Conservation (phyloP, 2,888 invertebrate species). For the Cecidostiba fungosa region DNA sequence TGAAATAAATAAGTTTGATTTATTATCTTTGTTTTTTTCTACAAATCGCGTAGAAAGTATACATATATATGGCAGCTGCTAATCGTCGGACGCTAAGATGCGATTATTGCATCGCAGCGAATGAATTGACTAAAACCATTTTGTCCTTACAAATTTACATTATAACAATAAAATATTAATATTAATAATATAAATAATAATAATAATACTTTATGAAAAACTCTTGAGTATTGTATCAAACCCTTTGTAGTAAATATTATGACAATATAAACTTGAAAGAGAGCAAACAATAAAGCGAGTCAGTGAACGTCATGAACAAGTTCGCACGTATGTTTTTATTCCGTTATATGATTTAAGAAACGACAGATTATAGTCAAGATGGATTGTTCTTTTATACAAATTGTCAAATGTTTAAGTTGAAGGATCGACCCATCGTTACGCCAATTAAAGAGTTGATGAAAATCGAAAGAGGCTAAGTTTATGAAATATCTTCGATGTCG, state of each 20-base stretch:
- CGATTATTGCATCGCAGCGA: constrained; percentile 37
- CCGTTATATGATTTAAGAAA: constrained; percentile 70
- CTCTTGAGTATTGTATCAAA: constrained; percentile 68
- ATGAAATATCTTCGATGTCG: constrained; percentile 15
- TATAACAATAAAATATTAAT: constrained; percentile 43
- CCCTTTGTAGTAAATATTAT: constrained; percentile 69
- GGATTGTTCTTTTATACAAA: constrained; percentile 73
- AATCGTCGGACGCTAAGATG: constrained; percentile 26
- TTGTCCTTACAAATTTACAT: constrained; percentile 54
- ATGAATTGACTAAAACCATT: constrained; percentile 53
- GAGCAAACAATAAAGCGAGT: constrained; percentile 55
- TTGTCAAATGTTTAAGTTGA: constrained; percentile 70
- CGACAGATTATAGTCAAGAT: constrained; percentile 70
- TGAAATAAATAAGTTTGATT: constrained; percentile 32
- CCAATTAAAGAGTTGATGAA: constrained; percentile 59
- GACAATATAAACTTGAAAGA: constrained; percentile 58
- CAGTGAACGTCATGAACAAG: constrained; percentile 59
- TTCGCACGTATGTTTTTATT: constrained; percentile 69
- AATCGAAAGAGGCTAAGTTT: constrained; percentile 51
- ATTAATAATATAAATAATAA: constrained; percentile 43
- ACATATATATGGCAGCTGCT: constrained; percentile 42
- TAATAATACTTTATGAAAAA: constrained; percentile 55
- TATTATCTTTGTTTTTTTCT: constrained; percentile 32
- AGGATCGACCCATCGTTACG: constrained; percentile 74
- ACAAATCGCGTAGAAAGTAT: constrained; percentile 52